Evolutionary conservation across 2,888 invertebrate species (phyloP).

Genomic region (Rhimphoctona megacephalus): DNA sequence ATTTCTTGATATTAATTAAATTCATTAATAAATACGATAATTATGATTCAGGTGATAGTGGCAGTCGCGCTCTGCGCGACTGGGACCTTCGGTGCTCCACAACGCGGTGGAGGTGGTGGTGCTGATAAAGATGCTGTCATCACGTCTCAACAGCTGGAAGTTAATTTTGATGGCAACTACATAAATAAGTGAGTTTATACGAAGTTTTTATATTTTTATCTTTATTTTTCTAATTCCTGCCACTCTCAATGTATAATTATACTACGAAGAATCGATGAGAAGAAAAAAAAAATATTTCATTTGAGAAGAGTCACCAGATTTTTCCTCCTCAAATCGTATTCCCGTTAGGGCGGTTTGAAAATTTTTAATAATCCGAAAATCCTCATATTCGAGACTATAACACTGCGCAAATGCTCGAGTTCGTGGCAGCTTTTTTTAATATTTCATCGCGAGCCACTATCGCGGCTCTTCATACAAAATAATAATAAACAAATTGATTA

Average conservation of each 20-base stretch:
- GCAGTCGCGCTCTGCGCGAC: constrained; percentile 81
- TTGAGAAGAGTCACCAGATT: too few relatives aligned
- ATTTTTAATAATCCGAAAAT: too few relatives aligned
- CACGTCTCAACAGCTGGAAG: constrained; percentile 83
- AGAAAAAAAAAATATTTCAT: too few relatives aligned
- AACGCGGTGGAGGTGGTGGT: constrained; percentile 76
- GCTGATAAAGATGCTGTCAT: constrained; percentile 83
- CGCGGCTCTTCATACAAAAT: background rate
- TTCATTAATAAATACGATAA: background rate
- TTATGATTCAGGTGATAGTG: constrained; percentile 75
- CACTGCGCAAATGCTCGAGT: too few relatives aligned
- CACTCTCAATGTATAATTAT: background rate
- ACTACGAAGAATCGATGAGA: too few relatives aligned
- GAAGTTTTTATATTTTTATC: background rate
- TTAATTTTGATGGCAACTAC: constrained; percentile 83
- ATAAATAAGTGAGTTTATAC: constrained; percentile 81
- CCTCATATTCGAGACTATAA: too few relatives aligned
- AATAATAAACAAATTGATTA: background rate
- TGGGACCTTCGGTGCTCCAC: constrained; percentile 80
- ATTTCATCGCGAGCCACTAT: too few relatives aligned
- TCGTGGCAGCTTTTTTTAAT: too few relatives aligned
- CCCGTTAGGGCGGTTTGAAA: too few relatives aligned
- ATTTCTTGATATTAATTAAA: background rate
- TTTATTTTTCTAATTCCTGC: background rate
- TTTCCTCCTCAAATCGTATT: too few relatives aligned